Base-by-base conservation (phyloP, 2,888 invertebrate species). In the Acrobasis consociella region DNA sequence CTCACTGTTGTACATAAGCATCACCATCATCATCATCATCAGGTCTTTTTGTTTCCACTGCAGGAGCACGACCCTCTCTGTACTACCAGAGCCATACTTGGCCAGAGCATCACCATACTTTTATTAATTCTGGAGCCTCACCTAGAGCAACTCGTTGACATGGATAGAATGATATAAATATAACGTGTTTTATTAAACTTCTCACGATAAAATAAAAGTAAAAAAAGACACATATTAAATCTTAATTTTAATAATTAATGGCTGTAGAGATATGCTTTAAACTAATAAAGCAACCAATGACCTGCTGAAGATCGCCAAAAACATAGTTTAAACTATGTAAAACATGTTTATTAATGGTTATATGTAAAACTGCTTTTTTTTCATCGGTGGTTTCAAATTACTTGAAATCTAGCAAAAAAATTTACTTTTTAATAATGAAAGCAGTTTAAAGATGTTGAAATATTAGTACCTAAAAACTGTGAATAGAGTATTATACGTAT, bases 241-340 rank as follows among this genome's bases (percentile, higher is more conserved):
- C 59, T 38, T 13, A 31, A 38, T 5, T 38, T 60, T 59, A 11
- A 49, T 50, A 13, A 58, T 9, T 50, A 50, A 49, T 50, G 9
- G 50, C 39, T 5, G 46, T 11, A 42, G 5, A 42, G 42, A 42
- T 42, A 42, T 42, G 11, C 10, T 38, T 46, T 15, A 31, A 49
- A 37, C 37, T 16, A 60, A 60, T 60, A 60, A 51, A 60, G 16
- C 59, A 49, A 37, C 59, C 59, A 50, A 60, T 50, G 59, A 60
- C 59, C 59, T 51, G 16, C 15, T n/a, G 31, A 58, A 3, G 31
- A 31, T 11, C 37, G 9, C 37, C 9, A 15, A 15, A 15, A 53
- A 38, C 7, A 37, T 37, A 53, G 9, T 9, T 9, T 1, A 22
- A 15, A 55, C n/a, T 10, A 13, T 46, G 46, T 46, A 46, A 10